Conservation (phyloP, 2,797 vertebrate genomes). For the Natrix natrix region DNA sequence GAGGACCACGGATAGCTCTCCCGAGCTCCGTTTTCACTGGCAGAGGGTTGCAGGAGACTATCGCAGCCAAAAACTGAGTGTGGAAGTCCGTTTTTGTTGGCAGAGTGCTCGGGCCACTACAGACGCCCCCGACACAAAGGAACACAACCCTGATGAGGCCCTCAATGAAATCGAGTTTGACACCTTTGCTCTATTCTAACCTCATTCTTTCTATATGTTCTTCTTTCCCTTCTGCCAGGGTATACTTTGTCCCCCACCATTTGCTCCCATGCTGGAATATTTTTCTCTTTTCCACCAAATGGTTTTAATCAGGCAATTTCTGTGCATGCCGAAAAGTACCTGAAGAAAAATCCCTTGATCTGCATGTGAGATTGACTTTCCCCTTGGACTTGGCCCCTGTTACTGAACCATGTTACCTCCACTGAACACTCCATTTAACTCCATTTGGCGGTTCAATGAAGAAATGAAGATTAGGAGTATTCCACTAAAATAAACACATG, state of each 20-base stretch:
- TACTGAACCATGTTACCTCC: background rate
- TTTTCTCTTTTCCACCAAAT: background rate
- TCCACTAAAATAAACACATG: background rate
- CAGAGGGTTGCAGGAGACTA: too few species aligned
- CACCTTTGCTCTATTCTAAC: background rate
- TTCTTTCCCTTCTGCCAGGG: background rate
- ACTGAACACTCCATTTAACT: background rate
- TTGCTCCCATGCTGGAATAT: background rate
- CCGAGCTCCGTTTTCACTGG: too few species aligned
- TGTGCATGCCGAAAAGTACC: background rate
- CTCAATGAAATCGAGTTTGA: too few species aligned
- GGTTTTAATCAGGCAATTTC: background rate
- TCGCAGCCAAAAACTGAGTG: too few species aligned
- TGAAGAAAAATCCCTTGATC: background rate
- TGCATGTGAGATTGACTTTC: background rate
- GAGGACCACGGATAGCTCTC: too few species aligned
- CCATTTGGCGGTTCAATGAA: background rate
- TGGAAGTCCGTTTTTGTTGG: too few species aligned
- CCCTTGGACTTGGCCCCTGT: background rate
- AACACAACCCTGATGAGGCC: too few species aligned
- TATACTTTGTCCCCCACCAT: background rate
- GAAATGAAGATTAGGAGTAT: background rate
- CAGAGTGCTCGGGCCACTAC: too few species aligned
- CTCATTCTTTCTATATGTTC: background rate
- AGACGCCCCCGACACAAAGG: too few species aligned